Evolutionary conservation across 1,140 invertebrate genomes (phyloP).

Genomic region (Periplaneta americana): DNA sequence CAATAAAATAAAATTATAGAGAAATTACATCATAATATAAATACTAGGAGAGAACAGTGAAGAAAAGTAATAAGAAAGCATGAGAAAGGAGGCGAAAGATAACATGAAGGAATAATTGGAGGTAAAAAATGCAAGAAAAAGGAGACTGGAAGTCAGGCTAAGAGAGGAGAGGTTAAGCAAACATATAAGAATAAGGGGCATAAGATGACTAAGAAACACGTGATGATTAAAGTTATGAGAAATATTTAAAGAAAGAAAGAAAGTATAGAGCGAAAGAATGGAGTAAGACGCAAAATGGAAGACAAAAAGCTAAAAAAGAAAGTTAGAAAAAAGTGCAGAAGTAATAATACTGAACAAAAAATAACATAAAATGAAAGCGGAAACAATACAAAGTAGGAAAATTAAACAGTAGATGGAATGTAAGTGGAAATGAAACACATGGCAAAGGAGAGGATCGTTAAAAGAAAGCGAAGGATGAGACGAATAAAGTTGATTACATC

Average conservation of each 20-base stretch:
- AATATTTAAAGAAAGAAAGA: no score
- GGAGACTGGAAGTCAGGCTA: neutral
- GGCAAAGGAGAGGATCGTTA: neutral
- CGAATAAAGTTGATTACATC: no score
- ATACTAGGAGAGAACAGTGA: neutral
- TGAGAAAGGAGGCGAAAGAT: neutral
- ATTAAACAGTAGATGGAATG: neutral
- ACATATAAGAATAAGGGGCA: no score
- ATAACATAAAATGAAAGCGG: neutral
- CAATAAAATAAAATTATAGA: neutral
- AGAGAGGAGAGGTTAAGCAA: neutral
- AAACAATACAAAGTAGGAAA: neutral
- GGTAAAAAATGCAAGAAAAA: neutral
- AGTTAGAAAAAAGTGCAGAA: neutral
- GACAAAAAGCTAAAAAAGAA: neutral
- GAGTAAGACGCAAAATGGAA: neutral
- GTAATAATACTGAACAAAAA: neutral
- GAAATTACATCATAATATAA: no score
- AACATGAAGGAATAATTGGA: neutral
- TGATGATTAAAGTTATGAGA: no score
- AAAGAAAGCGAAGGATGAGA: neutral
- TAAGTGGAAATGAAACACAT: neutral
- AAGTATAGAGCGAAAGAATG: neutral
- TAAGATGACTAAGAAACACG: neutral
- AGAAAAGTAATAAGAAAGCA: neutral